These are phyloP conservation scores for Tigriopus japonicus DNA, from an alignment of 1,140 invertebrate genomes.

Conservation along the genomic window DNA sequence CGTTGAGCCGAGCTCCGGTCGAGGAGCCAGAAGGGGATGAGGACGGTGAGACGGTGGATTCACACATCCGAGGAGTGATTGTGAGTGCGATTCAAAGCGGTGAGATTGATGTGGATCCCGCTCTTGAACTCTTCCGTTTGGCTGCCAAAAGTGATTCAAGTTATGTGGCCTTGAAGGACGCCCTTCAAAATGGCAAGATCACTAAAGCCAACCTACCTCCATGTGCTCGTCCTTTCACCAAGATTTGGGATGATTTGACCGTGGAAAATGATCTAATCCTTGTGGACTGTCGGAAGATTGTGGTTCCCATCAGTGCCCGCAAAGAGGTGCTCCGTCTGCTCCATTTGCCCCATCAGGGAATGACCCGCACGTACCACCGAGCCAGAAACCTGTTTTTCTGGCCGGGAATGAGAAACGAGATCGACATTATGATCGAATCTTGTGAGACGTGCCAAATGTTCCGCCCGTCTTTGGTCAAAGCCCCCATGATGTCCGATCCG, in stretches of 20 bases:
- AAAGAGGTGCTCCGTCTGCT: neutral
- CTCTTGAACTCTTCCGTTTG: neutral
- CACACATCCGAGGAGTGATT: too few relatives aligned
- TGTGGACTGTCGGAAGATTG: neutral
- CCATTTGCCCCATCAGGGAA: neutral
- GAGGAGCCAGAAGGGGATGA: neutral
- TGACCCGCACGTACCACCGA: neutral
- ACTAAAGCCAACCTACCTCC: neutral
- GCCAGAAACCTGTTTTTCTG: neutral
- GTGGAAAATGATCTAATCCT: neutral
- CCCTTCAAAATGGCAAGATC: neutral
- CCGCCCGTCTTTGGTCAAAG: neutral
- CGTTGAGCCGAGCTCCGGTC: neutral
- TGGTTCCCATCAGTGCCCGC: neutral
- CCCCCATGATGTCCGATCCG: neutral
- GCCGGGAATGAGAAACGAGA: slow-evolving; percentile 2
- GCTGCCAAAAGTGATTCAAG: neutral
- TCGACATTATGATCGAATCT: neutral
- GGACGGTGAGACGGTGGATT: neutral
- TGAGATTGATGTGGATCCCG: neutral
- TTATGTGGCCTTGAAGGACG: neutral
- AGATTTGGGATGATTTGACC: neutral
- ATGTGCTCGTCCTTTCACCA: neutral
- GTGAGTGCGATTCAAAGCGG: too few relatives aligned
- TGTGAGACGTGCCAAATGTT: neutral